Base-by-base conservation (phyloP, 2,113 vertebrate species). In the Riparia riparia region DNA sequence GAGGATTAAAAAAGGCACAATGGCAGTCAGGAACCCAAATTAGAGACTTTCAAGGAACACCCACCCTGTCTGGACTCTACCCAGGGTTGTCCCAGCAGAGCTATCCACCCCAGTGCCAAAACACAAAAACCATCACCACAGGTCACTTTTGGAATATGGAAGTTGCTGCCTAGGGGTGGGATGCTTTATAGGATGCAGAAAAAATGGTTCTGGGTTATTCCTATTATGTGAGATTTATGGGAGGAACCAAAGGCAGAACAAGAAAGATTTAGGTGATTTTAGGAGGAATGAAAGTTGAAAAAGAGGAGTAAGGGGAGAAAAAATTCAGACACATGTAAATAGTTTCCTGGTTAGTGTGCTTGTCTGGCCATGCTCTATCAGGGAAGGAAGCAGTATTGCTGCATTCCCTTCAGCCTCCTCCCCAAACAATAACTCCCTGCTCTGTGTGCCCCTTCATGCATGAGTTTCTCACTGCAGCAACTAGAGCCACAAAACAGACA, bases 161-260 rank as follows among this genome's bases (percentile, higher is more conserved):
- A 2, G 0, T 41, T 56, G 2, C n/a, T 90, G 7, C 4, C 14
- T 63, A n/a, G 1, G 7, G 2, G 3, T 56, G 50, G 3, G 17
- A 26, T 7, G 15, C n/a, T 25, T 39, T 57, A 8, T 5, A 21
- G 20, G 4, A 60, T 56, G 14, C 9, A 47, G 29, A 7, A 64
- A 64, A 69, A 87, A 57, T 1, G 26, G 17, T 51, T 81, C 8
- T 61, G 19, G 4, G 9, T 60, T 3, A 26, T 51, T 45, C 8
- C 9, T 74, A 7, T 21, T 31, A 18, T 17, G 21, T 1, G 0
- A 53, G 17, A 8, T 39, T 73, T 24, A 60, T 18, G 6, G 31
- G 7, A 53, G 10, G 15, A 70, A 61, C 4, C 1, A 56, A 57
- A 68, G 24, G 18, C 9, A 73, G 37, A 16, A 21, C 11, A 61